Evolutionary conservation across 2,797 vertebrate species (phyloP), one percentile per base, ranked within the genome.

Genomic region (Gymnothorax javanicus): DNA sequence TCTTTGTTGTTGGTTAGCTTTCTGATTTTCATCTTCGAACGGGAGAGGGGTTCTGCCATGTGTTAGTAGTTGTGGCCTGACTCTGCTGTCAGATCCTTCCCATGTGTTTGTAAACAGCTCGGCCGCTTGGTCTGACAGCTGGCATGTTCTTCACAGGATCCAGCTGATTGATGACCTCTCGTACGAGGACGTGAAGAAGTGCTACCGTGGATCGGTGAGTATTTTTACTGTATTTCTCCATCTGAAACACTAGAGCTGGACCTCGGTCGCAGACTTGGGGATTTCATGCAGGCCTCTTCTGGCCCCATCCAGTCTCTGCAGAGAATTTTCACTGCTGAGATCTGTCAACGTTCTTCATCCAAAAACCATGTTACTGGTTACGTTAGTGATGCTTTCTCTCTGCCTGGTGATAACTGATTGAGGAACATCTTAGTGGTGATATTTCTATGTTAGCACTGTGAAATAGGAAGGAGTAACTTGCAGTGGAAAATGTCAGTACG

Each of bases 161-260:
- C 94, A 94, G 91, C 91, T 95, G 83, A 94, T 94, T 9, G 94
- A 95, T 13, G 93, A 95, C 88, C 89, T 95, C 58, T 92, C 94
- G 1, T 94, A 94, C 27, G 95, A 95, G 86, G 94, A 95, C n/a
- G 94, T 95, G 82, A 95, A 95, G 92, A 95, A 95, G 89, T 95
- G 94, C 23, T 95, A 95, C 91, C 87, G 95, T 88, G 95, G 94
- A 88, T 95, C 95, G 13, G 95, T 95, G 84, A 94, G 95, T 94
- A 17, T 85, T 57, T 58, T 23, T 84, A n/a, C 25, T 58, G 33
- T 56, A 59, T 73, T 71, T 54, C n/a, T 58, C 5, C 81, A 6
- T 73, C 20, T 64, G 58, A 23, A 56, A 23, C 77, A 11, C 11
- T 3, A 20, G 25, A 43, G 73, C 17, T n/a, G 77, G 77, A 4